phyloP scores from a whole-genome alignment of 2,797 vertebrate genomes.

The Danio choprae region DNA sequence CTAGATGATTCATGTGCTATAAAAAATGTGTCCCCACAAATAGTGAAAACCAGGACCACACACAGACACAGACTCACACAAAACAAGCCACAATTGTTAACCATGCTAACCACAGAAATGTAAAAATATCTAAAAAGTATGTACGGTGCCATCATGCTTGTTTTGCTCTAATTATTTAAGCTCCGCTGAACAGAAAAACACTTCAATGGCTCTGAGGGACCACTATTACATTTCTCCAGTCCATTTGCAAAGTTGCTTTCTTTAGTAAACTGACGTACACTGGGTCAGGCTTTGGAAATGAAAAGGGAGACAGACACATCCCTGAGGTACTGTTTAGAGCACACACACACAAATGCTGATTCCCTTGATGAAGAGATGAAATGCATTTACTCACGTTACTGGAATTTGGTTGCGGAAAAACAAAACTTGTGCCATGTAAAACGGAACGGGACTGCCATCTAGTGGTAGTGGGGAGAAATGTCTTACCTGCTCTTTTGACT shows the following conservation, averaged over 20 bases:
- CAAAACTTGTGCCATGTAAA: background rate
- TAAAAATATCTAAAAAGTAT: slow-evolving; percentile 63
- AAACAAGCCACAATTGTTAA: slow-evolving; percentile 37
- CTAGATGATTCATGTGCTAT: too few relatives aligned
- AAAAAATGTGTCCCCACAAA: too few relatives aligned
- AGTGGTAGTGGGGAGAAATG: slow-evolving; percentile 54
- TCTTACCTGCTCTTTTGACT: slow-evolving; percentile 84
- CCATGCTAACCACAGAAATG: slow-evolving; percentile 52
- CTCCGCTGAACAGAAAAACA: slow-evolving; percentile 67
- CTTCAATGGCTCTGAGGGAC: slow-evolving; percentile 68
- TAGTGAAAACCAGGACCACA: slow-evolving; percentile 6
- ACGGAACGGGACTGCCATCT: slow-evolving; percentile 68
- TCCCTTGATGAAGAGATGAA: slow-evolving; percentile 48
- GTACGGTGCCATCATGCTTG: slow-evolving; percentile 58
- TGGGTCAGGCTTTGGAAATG: slow-evolving; percentile 56
- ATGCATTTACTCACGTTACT: slow-evolving; percentile 40
- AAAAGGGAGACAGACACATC: slow-evolving; percentile 57
- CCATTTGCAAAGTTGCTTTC: slow-evolving; percentile 72
- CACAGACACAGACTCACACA: slow-evolving; percentile 57
- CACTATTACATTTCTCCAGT: slow-evolving; percentile 74
- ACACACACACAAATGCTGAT: slow-evolving; percentile 52
- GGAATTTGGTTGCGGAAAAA: slow-evolving; percentile 35
- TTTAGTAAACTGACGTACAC: slow-evolving; percentile 70
- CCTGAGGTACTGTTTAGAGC: slow-evolving; percentile 58
- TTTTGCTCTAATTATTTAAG: slow-evolving; percentile 66